Base-by-base conservation (phyloP, 2,113 vertebrate genomes). In the Dasyprocta punctata region DNA sequence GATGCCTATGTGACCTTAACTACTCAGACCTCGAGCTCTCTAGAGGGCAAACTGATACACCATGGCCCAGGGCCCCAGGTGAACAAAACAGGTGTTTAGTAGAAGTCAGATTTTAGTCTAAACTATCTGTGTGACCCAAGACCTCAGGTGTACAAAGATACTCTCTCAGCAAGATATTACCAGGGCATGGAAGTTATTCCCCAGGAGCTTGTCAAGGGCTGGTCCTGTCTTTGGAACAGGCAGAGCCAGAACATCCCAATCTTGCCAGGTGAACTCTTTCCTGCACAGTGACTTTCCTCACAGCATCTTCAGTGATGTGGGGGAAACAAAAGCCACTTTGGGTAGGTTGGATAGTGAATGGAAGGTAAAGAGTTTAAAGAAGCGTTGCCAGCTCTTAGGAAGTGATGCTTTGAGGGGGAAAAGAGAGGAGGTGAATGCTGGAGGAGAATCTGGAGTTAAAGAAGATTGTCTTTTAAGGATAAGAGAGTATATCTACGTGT, bases 381-480 rank as follows among this genome's bases (percentile, higher is more conserved):
- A 41, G n/a, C n/a, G 3, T 71, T 30, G 58, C 44, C 81, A 41
- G 1, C 26, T 81, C 22, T 86, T 63, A 22, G 81, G 19, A 26
- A 61, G 52, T 61, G 30, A 85, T 84, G 22, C 56, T 58, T 28
- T 58, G 61, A 71, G 58, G 83, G 85, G 28, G 58, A n/a, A 80
- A 83, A 84, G 44, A 67, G 47, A 71, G 22, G 54, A 30, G n/a
- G 8, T 84, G 56, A 36, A 89, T 77, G 49, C 6, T 73, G 41
- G 67, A 84, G 85, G 44, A 93, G 60, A 90, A 84, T 86, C 24
- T 89, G 60, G 77, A 84, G 41, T 94, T 60, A 90, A 60, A 24
- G 78, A 86, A 63, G 10, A 77, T 77, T 83, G 5, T 89, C 75
- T 56, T 56, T 71, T 83, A 83, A 89, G 89, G 65, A 85, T 65